Evolutionary conservation across 2,113 vertebrate species (phyloP), one percentile per base, ranked within the genome.

Genomic region (Pterophyllum scalare): DNA sequence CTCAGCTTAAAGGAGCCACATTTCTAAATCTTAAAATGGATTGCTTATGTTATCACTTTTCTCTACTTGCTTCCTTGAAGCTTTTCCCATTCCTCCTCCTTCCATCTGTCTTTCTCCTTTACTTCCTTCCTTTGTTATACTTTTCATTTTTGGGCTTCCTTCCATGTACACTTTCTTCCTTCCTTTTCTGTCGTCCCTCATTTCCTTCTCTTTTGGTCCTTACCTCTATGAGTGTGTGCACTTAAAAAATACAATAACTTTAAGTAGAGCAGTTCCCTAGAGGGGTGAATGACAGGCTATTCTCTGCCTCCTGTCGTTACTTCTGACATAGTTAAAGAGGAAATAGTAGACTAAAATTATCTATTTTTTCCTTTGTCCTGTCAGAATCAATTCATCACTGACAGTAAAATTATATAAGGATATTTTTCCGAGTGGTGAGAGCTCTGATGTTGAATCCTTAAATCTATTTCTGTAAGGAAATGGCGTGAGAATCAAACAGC

Each of bases 261-360:
- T 81, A 60, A 94, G 90, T 94, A 77, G 94, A 94, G 86, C 94
- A 94, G 90, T 81, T 94, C 94, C 92, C 93, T 19, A 43, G 92
- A 85, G 94, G 80, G 78, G 28, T 61, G 80, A 84, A 72, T 90
- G 89, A 90, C 86, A 90, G 92, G 87, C 91, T 91, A 93, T 91
- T 94, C 88, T 90, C 84, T 89, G 75, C 86, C 88, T 93, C 75
- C 85, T 88, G 93, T 92, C 88, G 64, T 91, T 89, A 87, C 90
- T 91, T 87, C 87, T 91, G 93, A 91, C 81, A 87, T 61, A 91
- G 87, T 88, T 89, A 83, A 93, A 93, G 79, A 84, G 83, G 62
- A 90, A 93, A 92, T 75, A 83, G 79, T 81, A 58, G 76, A 88
- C 62, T 82, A 84, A 88, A 82, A 90, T 91, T 56, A 91, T 90